Evolutionary conservation across 2,113 vertebrate species (phyloP).

Genomic region (Phyllostomus hastatus): DNA sequence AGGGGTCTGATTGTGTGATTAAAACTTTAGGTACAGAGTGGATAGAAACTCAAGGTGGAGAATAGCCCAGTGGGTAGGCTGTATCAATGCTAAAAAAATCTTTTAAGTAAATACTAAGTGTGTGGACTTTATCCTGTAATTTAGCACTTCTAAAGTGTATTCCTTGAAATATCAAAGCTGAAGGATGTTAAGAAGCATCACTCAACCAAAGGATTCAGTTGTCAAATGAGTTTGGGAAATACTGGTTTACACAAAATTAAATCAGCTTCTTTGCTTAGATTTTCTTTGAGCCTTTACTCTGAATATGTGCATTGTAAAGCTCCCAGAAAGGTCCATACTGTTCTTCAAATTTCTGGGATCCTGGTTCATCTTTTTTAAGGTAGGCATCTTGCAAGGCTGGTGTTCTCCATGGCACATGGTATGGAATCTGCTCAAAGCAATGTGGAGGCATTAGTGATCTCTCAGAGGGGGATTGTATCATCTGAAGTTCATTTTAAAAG

Average conservation of each 20-base stretch:
- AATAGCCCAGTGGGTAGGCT: background rate
- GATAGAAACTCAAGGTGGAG: background rate
- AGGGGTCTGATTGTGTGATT: background rate
- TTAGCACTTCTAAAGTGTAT: background rate
- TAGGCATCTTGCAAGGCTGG: background rate
- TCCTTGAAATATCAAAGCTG: background rate
- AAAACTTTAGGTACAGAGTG: background rate
- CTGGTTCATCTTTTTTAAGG: background rate
- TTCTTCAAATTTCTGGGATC: background rate
- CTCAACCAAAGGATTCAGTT: background rate
- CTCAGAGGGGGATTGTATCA: background rate
- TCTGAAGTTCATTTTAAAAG: background rate
- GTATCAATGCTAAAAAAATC: background rate
- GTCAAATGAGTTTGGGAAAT: background rate
- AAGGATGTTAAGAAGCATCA: background rate
- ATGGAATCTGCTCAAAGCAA: background rate
- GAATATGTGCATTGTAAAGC: background rate
- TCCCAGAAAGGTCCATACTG: background rate
- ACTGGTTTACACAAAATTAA: background rate
- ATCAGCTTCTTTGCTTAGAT: background rate
- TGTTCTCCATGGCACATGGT: background rate
- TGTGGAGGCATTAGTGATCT: background rate
- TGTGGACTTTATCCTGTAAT: background rate
- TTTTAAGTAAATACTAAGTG: background rate
- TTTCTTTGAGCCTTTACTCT: background rate